Percentiles rank a stretch among this genome's conserved stretches.
phyloP scores from a whole-genome alignment of 2,113 vertebrate species.

The Suricata suricatta region DNA sequence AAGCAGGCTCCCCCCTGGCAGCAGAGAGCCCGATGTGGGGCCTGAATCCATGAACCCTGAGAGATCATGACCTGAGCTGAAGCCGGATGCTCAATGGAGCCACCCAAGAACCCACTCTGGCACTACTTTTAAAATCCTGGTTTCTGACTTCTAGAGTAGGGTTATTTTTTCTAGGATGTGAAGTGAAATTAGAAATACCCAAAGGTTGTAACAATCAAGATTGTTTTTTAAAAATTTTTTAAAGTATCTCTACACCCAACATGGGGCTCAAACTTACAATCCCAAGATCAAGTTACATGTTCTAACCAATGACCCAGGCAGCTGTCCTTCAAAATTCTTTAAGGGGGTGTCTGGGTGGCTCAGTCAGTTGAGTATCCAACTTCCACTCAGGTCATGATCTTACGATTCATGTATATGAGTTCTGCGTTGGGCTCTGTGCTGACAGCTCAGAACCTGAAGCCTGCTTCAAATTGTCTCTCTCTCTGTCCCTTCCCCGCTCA shows the following conservation, averaged over 20 bases:
- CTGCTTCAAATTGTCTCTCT: not conserved
- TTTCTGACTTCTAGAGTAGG: not conserved
- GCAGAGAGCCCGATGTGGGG: too few species aligned
- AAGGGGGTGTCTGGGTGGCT: not conserved
- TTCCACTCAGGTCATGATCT: not conserved
- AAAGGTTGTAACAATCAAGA: not conserved
- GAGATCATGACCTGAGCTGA: too few species aligned
- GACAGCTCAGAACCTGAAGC: not conserved
- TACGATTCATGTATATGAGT: not conserved
- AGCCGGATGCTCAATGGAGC: too few species aligned
- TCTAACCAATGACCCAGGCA: not conserved
- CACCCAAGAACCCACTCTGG: too few species aligned
- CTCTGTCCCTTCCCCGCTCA: not conserved
- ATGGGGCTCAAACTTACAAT: not conserved
- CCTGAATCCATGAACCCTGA: too few species aligned
- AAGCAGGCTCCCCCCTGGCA: too few species aligned
- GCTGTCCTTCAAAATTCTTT: not conserved
- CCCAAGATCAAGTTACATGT: not conserved
- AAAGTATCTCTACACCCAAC: not conserved
- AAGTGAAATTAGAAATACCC: not conserved
- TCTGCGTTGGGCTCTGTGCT: rapidly evolving
- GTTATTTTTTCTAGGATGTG: not conserved
- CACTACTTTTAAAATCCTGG: not conserved
- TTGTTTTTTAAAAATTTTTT: not conserved
- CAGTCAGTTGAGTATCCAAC: not conserved